Conservation (phyloP, 30 jellyfish, hydroid and myxozoan species). For the Mastigias papua region DNA sequence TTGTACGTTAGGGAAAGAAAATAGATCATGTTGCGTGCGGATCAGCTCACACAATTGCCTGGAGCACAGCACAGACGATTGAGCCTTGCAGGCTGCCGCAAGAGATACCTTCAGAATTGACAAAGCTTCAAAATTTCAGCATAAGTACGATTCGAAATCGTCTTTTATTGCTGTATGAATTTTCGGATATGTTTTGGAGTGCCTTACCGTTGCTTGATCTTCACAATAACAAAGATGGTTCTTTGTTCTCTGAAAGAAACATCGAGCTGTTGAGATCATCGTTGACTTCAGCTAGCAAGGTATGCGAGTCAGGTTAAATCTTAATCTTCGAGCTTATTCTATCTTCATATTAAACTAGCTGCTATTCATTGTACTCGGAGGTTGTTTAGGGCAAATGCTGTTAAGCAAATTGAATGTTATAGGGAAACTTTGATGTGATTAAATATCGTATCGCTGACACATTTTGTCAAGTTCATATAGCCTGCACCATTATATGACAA, state of each 20-base stretch:
- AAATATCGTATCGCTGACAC: too few relatives aligned
- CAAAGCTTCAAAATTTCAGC: slow-evolving; percentile 71
- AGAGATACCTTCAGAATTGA: slow-evolving; percentile 83
- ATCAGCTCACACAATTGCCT: slow-evolving; percentile 93
- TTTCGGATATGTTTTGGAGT: slow-evolving; percentile 80
- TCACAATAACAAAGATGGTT: slow-evolving; percentile 20
- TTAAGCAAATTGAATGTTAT: too few relatives aligned
- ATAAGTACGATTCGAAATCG: slow-evolving; percentile 81
- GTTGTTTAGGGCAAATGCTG: too few relatives aligned
- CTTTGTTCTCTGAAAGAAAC: slow-evolving; percentile 44
- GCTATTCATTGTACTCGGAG: too few relatives aligned
- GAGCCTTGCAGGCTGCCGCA: slow-evolving; percentile 78
- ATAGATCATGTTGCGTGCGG: slow-evolving; percentile 93
- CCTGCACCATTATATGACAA: too few relatives aligned
- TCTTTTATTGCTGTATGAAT: slow-evolving; percentile 66
- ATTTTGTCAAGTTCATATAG: too few relatives aligned
- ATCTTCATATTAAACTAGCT: too few relatives aligned
- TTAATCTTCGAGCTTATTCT: too few relatives aligned
- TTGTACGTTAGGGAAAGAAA: slow-evolving; percentile 73
- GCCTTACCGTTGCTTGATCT: slow-evolving; percentile 74
- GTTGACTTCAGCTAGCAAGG: slow-evolving; percentile 65
- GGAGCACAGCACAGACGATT: slow-evolving; percentile 82
- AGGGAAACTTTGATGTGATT: too few relatives aligned
- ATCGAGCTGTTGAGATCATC: slow-evolving; percentile 62
- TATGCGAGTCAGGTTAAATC: neutral